Percentiles rank a stretch among this genome's conserved stretches.
Evolutionary conservation across 2,888 invertebrate species (phyloP).

Genomic region (Octodonta nipae): DNA sequence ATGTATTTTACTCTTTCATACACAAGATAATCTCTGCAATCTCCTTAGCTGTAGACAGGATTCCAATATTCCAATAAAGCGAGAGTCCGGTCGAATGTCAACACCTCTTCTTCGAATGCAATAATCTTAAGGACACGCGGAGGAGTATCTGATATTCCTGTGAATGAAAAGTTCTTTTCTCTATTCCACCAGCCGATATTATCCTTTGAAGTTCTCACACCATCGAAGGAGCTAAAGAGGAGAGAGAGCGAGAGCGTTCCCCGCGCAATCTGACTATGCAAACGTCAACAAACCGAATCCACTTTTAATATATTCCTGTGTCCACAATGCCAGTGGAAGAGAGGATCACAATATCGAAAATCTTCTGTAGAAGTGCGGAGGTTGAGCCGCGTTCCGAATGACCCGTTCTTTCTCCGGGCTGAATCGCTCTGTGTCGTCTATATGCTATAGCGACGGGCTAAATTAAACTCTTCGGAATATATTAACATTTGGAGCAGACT

Average conservation of each 20-base stretch:
- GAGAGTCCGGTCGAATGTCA: constrained; percentile 7
- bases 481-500: constrained; percentile 35
- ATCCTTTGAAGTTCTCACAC: constrained; percentile 28
- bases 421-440: constrained; percentile 19
- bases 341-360: constrained; percentile 36
- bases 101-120: constrained; percentile 11
- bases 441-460: constrained; percentile 35
- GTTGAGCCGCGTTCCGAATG: constrained; percentile 4
- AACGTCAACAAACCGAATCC: constrained; percentile 37
- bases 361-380: constrained; percentile 15
- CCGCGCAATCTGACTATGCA: constrained; percentile 28
- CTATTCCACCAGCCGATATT: constrained; percentile 20
- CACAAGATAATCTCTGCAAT: not conserved
- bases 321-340: constrained; percentile 35
- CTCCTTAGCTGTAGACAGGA: constrained; percentile 2
- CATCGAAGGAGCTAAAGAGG: constrained; percentile 9
- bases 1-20: too few relatives aligned
- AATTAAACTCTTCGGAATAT: constrained; percentile 38
- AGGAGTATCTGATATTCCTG: constrained; percentile 15
- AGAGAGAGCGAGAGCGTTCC: too few relatives aligned
- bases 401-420: constrained; percentile 16
- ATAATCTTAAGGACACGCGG: constrained; percentile 13
- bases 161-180: constrained; percentile 16
- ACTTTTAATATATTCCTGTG: constrained; percentile 38
- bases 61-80: constrained; percentile 5